Base-by-base conservation (phyloP, 2,113 vertebrate genomes). In the Ciconia stormi region DNA sequence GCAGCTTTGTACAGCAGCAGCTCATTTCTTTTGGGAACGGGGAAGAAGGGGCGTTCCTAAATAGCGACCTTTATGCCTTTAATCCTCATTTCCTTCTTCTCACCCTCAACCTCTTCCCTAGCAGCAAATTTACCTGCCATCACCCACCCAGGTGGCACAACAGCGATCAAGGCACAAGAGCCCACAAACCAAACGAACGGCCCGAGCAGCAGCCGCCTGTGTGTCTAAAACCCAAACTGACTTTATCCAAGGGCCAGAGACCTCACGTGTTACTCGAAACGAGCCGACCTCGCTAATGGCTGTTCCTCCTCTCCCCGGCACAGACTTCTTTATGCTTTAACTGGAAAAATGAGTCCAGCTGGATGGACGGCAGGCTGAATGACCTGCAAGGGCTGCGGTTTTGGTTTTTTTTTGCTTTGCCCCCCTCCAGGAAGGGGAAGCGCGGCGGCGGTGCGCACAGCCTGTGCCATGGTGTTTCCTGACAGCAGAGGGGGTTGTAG, bases 401-500 rank as follows among this genome's bases (percentile, higher is more conserved):
- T 29, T 56, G 8, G 30, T 9, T 8, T 0, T 38, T 23, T 34
- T 27, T 19, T 8, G 10, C 9, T 36, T 11, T 30, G 7, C 11
- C 15, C 23, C 16, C 13, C 15, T 6, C 21, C 3, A 7, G 15
- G 52, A 25, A 49, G 67, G 9, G 5, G 30, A 7, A 18, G 36
- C 8, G 67, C 62, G 27, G 4, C 11, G 40, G 76, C 14, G 9
- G 56, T 1, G 38, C 40, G 17, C 19, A 0, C 5, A 59, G 52
- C 30, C 47, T 0, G 34, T 78, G 96, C 59, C 21, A 15, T 11
- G n/a, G 36, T 21, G 34, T 18, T 38, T 72, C 22, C 85, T 7
- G 95, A 76, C 95, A 93, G 78, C 95, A 97, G 96, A 94, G 96
- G 93, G 96, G 30, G 74, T 26, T 32, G 14, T 94, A 42, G 93